Conservation (phyloP, 2,888 invertebrate species). For the Orchesella flavescens region DNA sequence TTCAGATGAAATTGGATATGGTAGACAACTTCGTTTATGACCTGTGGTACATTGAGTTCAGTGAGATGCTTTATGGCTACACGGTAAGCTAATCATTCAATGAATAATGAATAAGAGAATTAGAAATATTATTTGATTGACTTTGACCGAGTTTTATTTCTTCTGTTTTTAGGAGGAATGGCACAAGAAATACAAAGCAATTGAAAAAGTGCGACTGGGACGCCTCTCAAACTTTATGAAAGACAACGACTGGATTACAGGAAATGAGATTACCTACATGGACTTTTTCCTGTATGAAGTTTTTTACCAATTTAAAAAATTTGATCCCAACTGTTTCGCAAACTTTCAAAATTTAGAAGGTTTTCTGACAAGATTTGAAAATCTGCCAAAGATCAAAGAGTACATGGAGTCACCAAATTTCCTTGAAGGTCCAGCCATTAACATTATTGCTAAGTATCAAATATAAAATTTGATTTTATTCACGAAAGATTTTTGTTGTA, state of each 20-base stretch:
- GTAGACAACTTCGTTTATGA: slow-evolving; percentile 75
- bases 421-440: too few relatives aligned
- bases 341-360: slow-evolving; percentile 73
- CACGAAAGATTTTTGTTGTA: too few relatives aligned
- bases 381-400: slow-evolving; percentile 72
- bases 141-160: too few relatives aligned
- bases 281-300: too few relatives aligned
- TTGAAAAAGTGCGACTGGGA: slow-evolving; percentile 72
- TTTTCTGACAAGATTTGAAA: slow-evolving; percentile 74
- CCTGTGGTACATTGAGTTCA: slow-evolving; percentile 73
- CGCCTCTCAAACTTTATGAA: slow-evolving; percentile 73
- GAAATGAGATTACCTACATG: too few relatives aligned
- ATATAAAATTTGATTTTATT: too few relatives aligned
- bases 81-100: slow-evolving; percentile 28
- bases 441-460: too few relatives aligned
- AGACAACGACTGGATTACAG: too few relatives aligned
- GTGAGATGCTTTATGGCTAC: too few relatives aligned
- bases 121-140: too few relatives aligned
- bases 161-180: slow-evolving; percentile 74
- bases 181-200: slow-evolving; percentile 73
- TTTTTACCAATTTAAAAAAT: too few relatives aligned
- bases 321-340: slow-evolving; percentile 73
- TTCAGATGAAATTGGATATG: slow-evolving; percentile 74
- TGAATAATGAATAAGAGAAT: too few relatives aligned
- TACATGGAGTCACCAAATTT: slow-evolving; percentile 73